Evolutionary conservation across 2,113 vertebrate genomes (phyloP), one percentile per base, ranked within the genome.

Genomic region (Stigmatopora nigra): DNA sequence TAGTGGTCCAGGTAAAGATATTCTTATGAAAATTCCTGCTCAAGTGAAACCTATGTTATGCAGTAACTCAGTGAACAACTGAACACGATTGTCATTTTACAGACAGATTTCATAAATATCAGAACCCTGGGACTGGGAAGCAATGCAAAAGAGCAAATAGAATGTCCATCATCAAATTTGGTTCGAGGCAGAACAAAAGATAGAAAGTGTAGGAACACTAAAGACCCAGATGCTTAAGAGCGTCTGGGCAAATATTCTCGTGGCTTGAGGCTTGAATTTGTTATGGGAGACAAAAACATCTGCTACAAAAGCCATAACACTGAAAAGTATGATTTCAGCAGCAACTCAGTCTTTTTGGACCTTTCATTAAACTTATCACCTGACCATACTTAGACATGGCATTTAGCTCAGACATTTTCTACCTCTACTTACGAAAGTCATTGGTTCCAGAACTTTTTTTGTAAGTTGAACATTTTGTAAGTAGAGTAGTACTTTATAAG

Each of bases 161-260:
- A 44, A 45, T 61, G 58, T 9, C 38, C 58, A 41, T 61, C n/a
- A 44, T 41, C 38, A 61, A 44, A 61, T 45, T 22, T 61, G 59
- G 12, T 22, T 61, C 7, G 38, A 22, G 59, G 59, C n/a, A 7
- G 19, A 61, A 61, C 38, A 45, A 45, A 61, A 45, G 38, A 60
- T 60, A 36, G 58, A 41, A 10, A 60, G 35, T 16, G 35, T 35
- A 41, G 46, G 48, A 46, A 62, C 47, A 46, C 51, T 55, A 22
- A 41, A 45, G 41, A 61, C 59, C 59, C 59, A 45, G 59, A 61
- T 45, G 59, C 59, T 61, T 44, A 45, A 46, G 38, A 45, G 19
- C 58, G n/a, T 44, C n/a, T 5, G 12, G 59, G 17, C 19, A 5
- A 61, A 22, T 45, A 38, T 61, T 61, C 38, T 20, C n/a, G 38